phyloP scores from a whole-genome alignment of 1,140 invertebrate species.

The Epicauta chinensis region DNA sequence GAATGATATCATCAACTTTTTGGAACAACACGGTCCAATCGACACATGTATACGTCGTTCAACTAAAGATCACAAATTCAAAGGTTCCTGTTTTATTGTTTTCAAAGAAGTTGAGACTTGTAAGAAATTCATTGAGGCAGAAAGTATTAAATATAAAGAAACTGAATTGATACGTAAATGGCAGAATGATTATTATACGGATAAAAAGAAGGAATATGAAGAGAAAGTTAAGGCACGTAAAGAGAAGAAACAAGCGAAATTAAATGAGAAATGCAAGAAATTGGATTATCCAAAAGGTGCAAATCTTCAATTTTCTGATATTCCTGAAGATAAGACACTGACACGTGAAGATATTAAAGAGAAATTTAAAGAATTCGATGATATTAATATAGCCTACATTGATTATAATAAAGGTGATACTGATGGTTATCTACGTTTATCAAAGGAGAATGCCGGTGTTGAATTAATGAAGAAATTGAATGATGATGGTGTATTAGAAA shows the following conservation, averaged over 20 bases:
- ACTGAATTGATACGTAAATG: slow-evolving; percentile 62
- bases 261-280: slow-evolving; percentile 42
- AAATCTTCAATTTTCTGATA: slow-evolving; percentile 59
- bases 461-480: slow-evolving; percentile 56
- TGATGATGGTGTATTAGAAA: slow-evolving; percentile 52
- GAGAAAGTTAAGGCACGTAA: slow-evolving; percentile 52
- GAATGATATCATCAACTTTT: slow-evolving; percentile 68
- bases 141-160: slow-evolving; percentile 66
- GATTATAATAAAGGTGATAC: slow-evolving; percentile 67
- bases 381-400: slow-evolving; percentile 62
- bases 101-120: slow-evolving; percentile 71
- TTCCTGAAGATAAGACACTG: slow-evolving; percentile 49
- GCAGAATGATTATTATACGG: slow-evolving; percentile 63
- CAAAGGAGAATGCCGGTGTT: slow-evolving; percentile 62
- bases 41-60: slow-evolving; percentile 72
- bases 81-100: slow-evolving; percentile 85
- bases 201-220: slow-evolving; percentile 62
- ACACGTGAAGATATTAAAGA: slow-evolving; percentile 65
- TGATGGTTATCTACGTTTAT: slow-evolving; percentile 63
- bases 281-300: slow-evolving; percentile 58
- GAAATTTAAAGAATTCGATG: slow-evolving; percentile 53
- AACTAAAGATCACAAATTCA: slow-evolving; percentile 62
- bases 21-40: slow-evolving; percentile 62
- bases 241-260: slow-evolving; percentile 40
- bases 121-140: slow-evolving; percentile 55